These are phyloP conservation scores for Nomia melanderi DNA, from an alignment of 1,140 invertebrate genomes.

Conservation along the genomic window DNA sequence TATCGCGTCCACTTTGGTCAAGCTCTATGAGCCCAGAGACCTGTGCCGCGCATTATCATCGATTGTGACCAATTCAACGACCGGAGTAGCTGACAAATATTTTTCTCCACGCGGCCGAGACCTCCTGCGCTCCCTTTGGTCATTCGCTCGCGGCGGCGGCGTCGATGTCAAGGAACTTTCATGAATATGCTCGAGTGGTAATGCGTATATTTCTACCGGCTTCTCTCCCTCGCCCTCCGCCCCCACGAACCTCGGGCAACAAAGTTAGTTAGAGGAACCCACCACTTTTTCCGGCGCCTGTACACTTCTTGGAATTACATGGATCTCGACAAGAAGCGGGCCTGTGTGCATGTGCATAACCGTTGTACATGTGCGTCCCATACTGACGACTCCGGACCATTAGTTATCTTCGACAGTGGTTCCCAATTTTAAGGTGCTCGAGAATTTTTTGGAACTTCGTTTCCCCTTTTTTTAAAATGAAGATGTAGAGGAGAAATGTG, in stretches of 20 bases:
- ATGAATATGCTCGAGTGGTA: conserved; percentile 65
- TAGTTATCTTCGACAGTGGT: conserved; percentile 68
- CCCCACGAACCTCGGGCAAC: conserved; percentile 26
- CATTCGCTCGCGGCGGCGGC: conserved; percentile 48
- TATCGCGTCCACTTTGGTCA: background rate
- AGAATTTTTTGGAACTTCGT: background rate
- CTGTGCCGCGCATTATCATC: background rate
- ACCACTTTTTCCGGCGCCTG: conserved; percentile 76
- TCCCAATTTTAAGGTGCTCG: conserved; percentile 49
- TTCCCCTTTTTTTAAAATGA: too few species aligned
- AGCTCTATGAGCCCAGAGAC: background rate
- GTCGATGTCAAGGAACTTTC: conserved; percentile 71
- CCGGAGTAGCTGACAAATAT: background rate
- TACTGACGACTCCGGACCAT: conserved; percentile 58
- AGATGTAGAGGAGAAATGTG: too few species aligned
- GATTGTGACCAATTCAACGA: background rate
- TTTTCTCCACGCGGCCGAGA: conserved; percentile 37
- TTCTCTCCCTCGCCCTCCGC: conserved; percentile 30
- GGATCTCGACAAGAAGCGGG: conserved; percentile 59
- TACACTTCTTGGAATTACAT: conserved; percentile 77
- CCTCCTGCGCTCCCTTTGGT: conserved; percentile 45
- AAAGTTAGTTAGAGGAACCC: conserved; percentile 26
- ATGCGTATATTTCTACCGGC: conserved; percentile 62
- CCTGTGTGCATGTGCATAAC: conserved; percentile 31
- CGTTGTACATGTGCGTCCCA: conserved; percentile 29